Evolutionary conservation across 2,888 invertebrate species (phyloP), one percentile per base, ranked within the genome.

Genomic region (Diarsia mendica): DNA sequence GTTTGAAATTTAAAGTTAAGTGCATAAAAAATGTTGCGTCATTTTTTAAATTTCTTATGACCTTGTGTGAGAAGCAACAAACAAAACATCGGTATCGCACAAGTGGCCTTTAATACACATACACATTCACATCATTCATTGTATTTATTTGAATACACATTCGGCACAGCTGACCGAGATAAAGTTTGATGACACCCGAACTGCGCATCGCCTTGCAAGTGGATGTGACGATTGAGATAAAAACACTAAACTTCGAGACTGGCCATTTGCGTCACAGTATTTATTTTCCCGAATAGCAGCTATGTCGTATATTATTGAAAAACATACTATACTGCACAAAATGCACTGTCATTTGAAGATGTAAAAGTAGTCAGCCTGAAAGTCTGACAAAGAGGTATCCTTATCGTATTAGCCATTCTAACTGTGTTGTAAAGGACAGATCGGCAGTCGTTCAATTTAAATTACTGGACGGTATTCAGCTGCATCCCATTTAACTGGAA

Each of bases 101-200:
- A 64, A 39, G 28, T 48, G 64, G 53, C 33, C 55, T 85, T n/a
- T n/a, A n/a, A n/a, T n/a, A n/a, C n/a, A n/a, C n/a, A n/a, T n/a
- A n/a, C n/a, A n/a, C n/a, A n/a, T n/a, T n/a, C n/a, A n/a, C n/a
- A n/a, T n/a, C n/a, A n/a, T n/a, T n/a, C n/a, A n/a, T n/a, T n/a
- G n/a, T n/a, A n/a, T n/a, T n/a, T n/a, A n/a, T n/a, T n/a, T n/a
- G n/a, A n/a, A n/a, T 51, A 76, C 48, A 60, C 28, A 68, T 55
- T 72, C 48, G 8, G 11, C 75, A 86, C 79, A 84, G 84, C 79
- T 84, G 77, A 63, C 39, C 72, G 33, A 55, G 80, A 86, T 84
- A 81, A 81, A 79, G 72, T 77, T 79, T 76, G 53, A 72, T 77
- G 83, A 79, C 72, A 49, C 61, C 44, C 20, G 23, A 75, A 75